Evolutionary conservation across 35 echinoderm and acorn worm species (phyloP).

Genomic region (Heliocidaris erythrogramma): DNA sequence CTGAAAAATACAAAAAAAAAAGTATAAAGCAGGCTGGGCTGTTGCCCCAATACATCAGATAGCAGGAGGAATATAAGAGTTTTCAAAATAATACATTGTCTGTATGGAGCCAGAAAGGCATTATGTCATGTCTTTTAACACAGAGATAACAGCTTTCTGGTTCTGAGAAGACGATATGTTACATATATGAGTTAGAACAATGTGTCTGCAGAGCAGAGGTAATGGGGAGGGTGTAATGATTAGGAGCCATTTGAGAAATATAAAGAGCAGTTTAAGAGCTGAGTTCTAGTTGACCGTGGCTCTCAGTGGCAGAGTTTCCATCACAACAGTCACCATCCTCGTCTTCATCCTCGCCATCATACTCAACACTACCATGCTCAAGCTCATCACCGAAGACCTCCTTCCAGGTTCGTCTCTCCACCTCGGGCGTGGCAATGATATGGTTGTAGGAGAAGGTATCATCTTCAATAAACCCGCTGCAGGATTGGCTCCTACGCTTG

Average conservation of each 20-base stretch:
- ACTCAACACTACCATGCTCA: background rate
- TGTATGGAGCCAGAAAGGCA: background rate
- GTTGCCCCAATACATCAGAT: too few relatives aligned
- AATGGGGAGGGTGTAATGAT: background rate
- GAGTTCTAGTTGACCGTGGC: constrained; percentile 40
- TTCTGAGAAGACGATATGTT: background rate
- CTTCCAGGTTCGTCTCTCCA: constrained; percentile 29
- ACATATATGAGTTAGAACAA: background rate
- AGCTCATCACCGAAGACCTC: background rate
- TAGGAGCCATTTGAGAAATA: background rate
- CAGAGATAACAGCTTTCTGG: background rate
- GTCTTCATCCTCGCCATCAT: background rate
- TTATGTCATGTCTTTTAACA: background rate
- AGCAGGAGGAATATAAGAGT: too few relatives aligned
- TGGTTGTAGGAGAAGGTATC: constrained; percentile 45
- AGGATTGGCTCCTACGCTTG: constrained; percentile 5
- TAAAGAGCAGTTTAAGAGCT: background rate
- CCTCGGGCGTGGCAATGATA: constrained; percentile 36
- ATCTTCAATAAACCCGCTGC: constrained; percentile 36
- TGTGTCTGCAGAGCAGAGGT: background rate
- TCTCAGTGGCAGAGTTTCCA: constrained; percentile 43
- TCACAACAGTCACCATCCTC: constrained; percentile 25
- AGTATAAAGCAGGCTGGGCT: too few relatives aligned
- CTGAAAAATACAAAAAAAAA: too few relatives aligned
- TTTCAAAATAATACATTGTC: background rate